Evolutionary conservation across 2,113 vertebrate genomes (phyloP).

Genomic region (Maylandia zebra): DNA sequence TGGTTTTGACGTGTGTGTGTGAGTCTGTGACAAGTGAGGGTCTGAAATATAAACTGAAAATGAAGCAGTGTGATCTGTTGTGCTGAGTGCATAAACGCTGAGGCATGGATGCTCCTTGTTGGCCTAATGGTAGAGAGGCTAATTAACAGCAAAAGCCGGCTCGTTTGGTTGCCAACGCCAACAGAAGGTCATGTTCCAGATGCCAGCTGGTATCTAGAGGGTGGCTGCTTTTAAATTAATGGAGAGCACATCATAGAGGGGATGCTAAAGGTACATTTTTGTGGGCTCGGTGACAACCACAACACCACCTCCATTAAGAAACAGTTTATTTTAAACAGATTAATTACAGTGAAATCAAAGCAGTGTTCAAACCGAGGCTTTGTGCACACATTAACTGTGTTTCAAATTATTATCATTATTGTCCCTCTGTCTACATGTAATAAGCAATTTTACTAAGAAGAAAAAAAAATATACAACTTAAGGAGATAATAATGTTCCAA

Average conservation of each 20-base stretch:
- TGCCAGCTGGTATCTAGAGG: constrained; percentile 39
- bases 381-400: background rate
- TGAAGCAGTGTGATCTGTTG: constrained; percentile 19
- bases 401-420: background rate
- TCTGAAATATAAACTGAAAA: constrained; percentile 25
- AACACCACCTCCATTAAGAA: background rate
- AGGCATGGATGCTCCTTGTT: constrained; percentile 3
- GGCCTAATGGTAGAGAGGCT: constrained; percentile 22
- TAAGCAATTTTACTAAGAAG: background rate
- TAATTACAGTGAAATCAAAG: background rate
- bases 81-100: constrained; percentile 10
- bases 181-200: constrained; percentile 44
- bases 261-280: background rate
- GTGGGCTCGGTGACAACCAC: background rate
- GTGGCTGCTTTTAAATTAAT: constrained; percentile 40
- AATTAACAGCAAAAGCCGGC: constrained; percentile 39
- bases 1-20: background rate
- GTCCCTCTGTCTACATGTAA: background rate
- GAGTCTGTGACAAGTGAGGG: background rate
- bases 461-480: background rate
- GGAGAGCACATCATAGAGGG: background rate
- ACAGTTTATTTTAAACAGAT: background rate
- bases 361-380: background rate
- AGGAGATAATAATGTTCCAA: background rate
- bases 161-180: constrained; percentile 21